Evolutionary conservation across 2,113 vertebrate species (phyloP), one percentile per base, ranked within the genome.

Genomic region (Fulica atra): DNA sequence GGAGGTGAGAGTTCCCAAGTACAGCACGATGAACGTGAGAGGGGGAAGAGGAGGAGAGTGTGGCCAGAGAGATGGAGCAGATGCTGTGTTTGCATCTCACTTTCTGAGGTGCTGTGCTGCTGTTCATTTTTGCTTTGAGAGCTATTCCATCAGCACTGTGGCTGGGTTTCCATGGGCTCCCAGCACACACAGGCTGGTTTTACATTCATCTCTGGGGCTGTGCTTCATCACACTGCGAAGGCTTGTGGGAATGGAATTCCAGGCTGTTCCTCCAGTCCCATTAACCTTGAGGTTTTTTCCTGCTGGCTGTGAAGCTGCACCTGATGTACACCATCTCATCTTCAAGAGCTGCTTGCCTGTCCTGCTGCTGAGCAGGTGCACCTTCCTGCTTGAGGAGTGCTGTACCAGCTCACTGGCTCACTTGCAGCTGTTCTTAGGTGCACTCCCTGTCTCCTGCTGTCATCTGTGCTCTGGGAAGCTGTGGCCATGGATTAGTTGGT

Each of bases 91-190:
- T 11, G 36, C 7, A 24, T 40, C 56, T 73, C 65, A 5, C 57
- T 42, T 44, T 28, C 6, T 1, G 60, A 61, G 69, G 64, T n/a
- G 79, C 57, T n/a, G 59, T 21, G 28, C 42, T 35, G 38, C 35
- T 2, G 4, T 12, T 21, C 8, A 0, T 13, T 59, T 12, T 12
- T 54, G n/a, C 40, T 40, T 19, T 0, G 0, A 0, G 69, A 31
- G 93, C 81, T 35, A 2, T 16, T 38, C 21, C 60, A n/a, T 9
- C 79, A 11, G 74, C 61, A 25, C 60, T 25, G 9, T 11, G 0
- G 6, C 19, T 10, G 72, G 23, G 28, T 70, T 53, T 83, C 53
- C 40, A 9, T 4, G 29, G 54, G 48, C 69, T 40, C 26, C 25
- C 33, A 60, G 14, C 16, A 25, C 80, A 11, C 54, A 29, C 9